These are phyloP conservation scores for Suncus etruscus DNA, from an alignment of 2,113 vertebrate genomes.

Conservation along the genomic window DNA sequence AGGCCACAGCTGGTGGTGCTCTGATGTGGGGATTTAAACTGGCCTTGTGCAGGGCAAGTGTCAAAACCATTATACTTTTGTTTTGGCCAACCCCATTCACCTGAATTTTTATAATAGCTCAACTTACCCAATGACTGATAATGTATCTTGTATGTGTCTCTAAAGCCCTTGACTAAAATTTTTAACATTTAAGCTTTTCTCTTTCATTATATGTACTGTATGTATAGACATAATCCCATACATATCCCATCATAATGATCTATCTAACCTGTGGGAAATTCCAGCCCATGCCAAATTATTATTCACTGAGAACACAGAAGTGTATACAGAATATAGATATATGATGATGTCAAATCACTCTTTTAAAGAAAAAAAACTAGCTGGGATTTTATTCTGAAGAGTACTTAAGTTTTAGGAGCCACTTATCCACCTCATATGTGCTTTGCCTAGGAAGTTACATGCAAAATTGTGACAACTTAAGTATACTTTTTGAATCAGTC, in stretches of 20 bases:
- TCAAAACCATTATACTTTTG: not conserved
- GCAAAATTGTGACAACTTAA: no score
- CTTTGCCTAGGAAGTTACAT: no score
- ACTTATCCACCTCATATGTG: no score
- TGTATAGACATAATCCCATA: not conserved
- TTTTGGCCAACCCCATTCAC: not conserved
- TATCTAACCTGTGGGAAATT: not conserved
- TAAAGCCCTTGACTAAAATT: not conserved
- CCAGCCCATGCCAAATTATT: not conserved
- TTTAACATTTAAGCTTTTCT: not conserved
- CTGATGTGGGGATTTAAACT: no score
- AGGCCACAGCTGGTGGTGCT: no score
- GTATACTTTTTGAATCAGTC: no score
- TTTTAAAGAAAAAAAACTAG: no score
- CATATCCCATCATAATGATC: no score
- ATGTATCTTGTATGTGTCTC: not conserved
- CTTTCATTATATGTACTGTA: not conserved
- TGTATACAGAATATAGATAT: not conserved
- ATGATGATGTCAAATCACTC: not conserved
- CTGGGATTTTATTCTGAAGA: no score
- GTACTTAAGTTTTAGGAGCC: no score
- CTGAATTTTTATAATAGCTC: constrained; percentile 20
- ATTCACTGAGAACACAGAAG: not conserved
- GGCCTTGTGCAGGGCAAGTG: not conserved
- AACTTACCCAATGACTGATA: constrained; percentile 18